Percentiles rank a stretch among this genome's conserved stretches.
phyloP scores from a whole-genome alignment of 2,888 invertebrate genomes.

The Nomada fabriciana region DNA sequence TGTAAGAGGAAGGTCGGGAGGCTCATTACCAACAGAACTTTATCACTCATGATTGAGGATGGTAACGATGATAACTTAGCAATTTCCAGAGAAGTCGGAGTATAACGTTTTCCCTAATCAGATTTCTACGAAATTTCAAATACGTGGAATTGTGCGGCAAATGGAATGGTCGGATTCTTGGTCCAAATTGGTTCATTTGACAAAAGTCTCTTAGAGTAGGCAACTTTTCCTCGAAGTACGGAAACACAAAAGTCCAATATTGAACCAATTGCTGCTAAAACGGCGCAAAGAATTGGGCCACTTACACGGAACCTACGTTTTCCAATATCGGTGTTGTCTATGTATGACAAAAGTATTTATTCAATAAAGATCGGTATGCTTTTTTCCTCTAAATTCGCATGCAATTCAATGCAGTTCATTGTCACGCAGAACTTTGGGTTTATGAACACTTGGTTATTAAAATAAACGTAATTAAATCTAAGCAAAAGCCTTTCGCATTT shows the following conservation, averaged over 20 bases:
- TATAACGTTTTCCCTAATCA: conserved; percentile 50
- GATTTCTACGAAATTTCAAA: conserved; percentile 51
- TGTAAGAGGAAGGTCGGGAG: conserved; percentile 40
- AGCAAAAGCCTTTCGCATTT: conserved; percentile 2
- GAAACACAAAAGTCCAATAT: conserved; percentile 42
- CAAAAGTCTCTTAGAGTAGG: conserved; percentile 12
- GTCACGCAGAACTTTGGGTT: no score
- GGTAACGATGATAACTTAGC: conserved; percentile 47
- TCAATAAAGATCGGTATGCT: background rate
- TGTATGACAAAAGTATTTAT: background rate
- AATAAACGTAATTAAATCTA: background rate
- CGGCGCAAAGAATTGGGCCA: conserved; percentile 18
- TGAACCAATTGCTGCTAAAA: conserved; percentile 25
- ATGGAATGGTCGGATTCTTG: conserved; percentile 20
- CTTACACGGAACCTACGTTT: conserved; percentile 12
- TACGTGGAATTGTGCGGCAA: conserved; percentile 20
- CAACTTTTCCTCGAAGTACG: conserved; percentile 4
- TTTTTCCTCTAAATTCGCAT: no score
- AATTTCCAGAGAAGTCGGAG: conserved; percentile 48
- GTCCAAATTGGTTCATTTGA: conserved; percentile 60
- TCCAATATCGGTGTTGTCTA: conserved; percentile 12
- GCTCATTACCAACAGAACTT: conserved; percentile 56
- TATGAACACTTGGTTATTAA: background rate
- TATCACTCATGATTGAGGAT: conserved; percentile 47
- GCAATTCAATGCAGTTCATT: no score